These are phyloP conservation scores for Triops cancriformis DNA, from an alignment of 1,140 invertebrate species.

Conservation along the genomic window DNA sequence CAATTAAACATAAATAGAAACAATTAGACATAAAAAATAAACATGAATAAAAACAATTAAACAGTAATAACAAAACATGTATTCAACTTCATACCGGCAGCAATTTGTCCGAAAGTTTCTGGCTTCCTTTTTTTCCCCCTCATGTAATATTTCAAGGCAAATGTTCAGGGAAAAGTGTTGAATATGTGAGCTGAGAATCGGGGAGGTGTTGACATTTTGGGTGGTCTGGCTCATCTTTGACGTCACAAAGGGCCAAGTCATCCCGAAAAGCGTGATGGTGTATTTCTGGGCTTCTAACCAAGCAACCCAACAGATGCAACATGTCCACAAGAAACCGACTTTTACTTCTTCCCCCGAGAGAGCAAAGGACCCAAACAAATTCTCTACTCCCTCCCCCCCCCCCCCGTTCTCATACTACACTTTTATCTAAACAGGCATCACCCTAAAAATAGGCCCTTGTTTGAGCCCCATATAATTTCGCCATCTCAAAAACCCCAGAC, in stretches of 20 bases:
- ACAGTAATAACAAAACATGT: no score
- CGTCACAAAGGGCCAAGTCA: slow-evolving; percentile 8
- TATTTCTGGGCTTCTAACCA: slow-evolving; percentile 10
- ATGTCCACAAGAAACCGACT: slow-evolving; percentile 13
- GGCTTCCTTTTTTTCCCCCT: background rate
- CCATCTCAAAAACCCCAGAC: background rate
- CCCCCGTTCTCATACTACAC: background rate
- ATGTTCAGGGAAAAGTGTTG: background rate
- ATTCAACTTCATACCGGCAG: background rate
- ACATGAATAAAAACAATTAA: no score
- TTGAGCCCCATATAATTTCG: background rate
- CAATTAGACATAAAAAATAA: no score
- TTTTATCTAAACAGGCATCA: slow-evolving; percentile 14
- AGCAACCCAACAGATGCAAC: slow-evolving; percentile 11
- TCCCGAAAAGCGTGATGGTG: slow-evolving; percentile 9
- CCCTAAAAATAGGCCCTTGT: slow-evolving; percentile 8
- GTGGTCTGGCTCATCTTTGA: slow-evolving; percentile 11
- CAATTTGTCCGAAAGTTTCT: background rate
- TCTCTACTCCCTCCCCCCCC: no score
- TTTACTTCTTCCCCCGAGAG: background rate
- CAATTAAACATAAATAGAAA: no score
- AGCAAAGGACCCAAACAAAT: slow-evolving; percentile 9
- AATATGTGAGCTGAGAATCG: background rate
- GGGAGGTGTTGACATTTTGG: slow-evolving; percentile 1
- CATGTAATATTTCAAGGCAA: background rate